Percentiles rank a stretch among this genome's conserved stretches.
Evolutionary conservation across 2,113 vertebrate genomes (phyloP).

Genomic region (Pelusios castaneus): DNA sequence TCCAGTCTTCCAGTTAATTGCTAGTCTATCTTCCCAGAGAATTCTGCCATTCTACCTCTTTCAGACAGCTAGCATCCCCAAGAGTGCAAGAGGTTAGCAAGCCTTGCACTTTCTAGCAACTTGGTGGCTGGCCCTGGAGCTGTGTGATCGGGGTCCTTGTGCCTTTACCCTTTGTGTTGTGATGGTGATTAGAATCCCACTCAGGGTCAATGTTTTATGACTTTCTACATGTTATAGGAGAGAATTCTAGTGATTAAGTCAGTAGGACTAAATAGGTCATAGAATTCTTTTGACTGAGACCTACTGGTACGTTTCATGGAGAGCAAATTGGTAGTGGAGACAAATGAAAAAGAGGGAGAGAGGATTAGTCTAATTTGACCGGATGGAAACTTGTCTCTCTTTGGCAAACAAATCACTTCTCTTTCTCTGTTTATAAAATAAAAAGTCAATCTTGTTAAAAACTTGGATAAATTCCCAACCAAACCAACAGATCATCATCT

Average conservation of each 20-base stretch:
- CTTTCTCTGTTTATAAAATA: conserved; percentile 3
- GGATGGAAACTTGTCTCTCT: conserved; percentile 37
- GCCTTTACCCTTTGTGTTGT: background rate
- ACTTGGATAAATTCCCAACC: conserved; percentile 10
- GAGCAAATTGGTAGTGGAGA: background rate
- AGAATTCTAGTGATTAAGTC: fast-evolving
- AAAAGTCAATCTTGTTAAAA: background rate
- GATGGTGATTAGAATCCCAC: background rate
- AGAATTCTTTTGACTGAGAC: conserved; percentile 43
- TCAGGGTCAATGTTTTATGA: fast-evolving
- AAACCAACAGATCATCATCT: conserved; percentile 60
- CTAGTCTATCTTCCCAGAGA: background rate
- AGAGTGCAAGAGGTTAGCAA: background rate
- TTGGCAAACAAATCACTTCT: conserved; percentile 34
- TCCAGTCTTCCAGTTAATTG: background rate
- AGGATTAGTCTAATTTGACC: conserved; percentile 54
- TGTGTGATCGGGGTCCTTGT: background rate
- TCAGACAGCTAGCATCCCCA: background rate
- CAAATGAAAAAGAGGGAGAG: conserved; percentile 40
- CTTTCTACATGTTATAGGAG: background rate
- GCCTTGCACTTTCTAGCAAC: background rate
- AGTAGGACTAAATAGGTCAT: background rate
- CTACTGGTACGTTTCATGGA: conserved; percentile 28
- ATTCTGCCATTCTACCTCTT: background rate
- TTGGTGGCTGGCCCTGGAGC: background rate